A percentile compares a stretch with the other conserved stretches of the same genome.
Evolutionary conservation across 2,888 invertebrate species (phyloP).

Genomic region (Lasioglossum leucozonium): DNA sequence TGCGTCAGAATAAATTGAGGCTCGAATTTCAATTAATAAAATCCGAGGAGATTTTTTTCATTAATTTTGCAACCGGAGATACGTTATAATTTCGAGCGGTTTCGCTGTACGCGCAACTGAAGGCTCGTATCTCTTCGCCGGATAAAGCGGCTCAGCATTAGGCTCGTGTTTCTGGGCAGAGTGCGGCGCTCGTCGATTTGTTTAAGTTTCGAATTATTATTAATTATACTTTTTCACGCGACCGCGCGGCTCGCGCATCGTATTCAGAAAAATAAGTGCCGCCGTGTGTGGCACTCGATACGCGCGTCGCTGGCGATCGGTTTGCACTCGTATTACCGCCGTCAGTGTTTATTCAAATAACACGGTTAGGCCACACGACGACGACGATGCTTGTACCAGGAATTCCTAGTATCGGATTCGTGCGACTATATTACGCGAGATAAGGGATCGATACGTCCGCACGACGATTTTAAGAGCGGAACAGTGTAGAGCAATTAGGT

Average conservation of each 20-base stretch:
- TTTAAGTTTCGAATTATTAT: conserved; percentile 20
- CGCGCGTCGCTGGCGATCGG: not conserved
- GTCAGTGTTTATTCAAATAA: conserved; percentile 39
- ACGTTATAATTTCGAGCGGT: conserved; percentile 17
- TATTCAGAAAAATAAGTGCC: conserved; percentile 22
- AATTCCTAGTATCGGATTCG: conserved; percentile 34
- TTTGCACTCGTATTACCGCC: conserved; percentile 18
- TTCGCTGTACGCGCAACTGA: not conserved
- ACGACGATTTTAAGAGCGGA: conserved; percentile 33
- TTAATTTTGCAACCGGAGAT: not conserved
- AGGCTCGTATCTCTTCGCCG: not conserved
- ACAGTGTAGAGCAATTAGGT: conserved; percentile 34
- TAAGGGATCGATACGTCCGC: conserved; percentile 30
- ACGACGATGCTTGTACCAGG: not conserved
- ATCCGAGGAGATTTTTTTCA: not conserved
- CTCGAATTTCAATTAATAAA: not conserved
- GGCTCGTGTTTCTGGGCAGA: not conserved
- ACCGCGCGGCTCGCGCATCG: not conserved
- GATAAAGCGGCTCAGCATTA: conserved; percentile 18
- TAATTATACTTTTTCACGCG: not conserved
- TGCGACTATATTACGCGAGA: conserved; percentile 21
- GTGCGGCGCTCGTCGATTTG: not conserved
- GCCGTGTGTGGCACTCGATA: not conserved
- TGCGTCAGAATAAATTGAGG: not conserved
- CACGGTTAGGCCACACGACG: conserved; percentile 7